Evolutionary conservation across 2,113 vertebrate genomes (phyloP).

Genomic region (Syngnathus typhle): DNA sequence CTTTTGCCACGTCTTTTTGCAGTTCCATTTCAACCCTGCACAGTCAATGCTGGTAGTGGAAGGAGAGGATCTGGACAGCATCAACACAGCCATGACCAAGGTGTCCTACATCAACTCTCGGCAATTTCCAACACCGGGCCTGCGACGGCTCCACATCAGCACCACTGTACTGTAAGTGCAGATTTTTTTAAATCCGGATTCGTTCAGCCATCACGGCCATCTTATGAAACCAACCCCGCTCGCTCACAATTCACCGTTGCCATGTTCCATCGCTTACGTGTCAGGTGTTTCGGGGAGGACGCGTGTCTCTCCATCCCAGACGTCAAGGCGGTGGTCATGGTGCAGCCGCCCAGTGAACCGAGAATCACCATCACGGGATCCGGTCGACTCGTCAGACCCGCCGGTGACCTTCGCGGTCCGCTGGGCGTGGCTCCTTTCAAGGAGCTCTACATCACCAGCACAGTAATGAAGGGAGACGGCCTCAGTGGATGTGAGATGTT

Average conservation of each 20-base stretch:
- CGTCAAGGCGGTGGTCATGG: slow-evolving; percentile 84
- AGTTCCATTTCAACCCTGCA: slow-evolving; percentile 98
- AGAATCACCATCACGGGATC: slow-evolving; percentile 87
- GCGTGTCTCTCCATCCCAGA: slow-evolving; percentile 88
- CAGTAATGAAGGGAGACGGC: slow-evolving; percentile 73
- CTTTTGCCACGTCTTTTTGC: slow-evolving; percentile 23
- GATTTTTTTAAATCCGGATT: background rate
- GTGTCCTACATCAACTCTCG: slow-evolving; percentile 97
- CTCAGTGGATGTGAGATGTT: slow-evolving; percentile 60
- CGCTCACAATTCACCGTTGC: background rate
- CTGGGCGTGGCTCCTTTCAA: slow-evolving; percentile 84
- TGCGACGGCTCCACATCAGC: slow-evolving; percentile 80
- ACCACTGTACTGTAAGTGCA: slow-evolving; percentile 84
- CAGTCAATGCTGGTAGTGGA: slow-evolving; percentile 94
- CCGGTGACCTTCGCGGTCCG: slow-evolving; percentile 74
- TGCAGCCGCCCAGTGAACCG: slow-evolving; percentile 88
- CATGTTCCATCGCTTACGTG: background rate
- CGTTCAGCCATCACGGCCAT: background rate
- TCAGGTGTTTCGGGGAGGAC: slow-evolving; percentile 95
- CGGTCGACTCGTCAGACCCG: slow-evolving; percentile 80
- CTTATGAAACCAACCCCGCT: background rate
- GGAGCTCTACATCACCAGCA: slow-evolving; percentile 70
- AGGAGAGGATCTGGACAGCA: slow-evolving; percentile 87
- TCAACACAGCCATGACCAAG: slow-evolving; percentile 86
- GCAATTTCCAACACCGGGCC: slow-evolving; percentile 87